Conservation (phyloP, 2,888 invertebrate species). For the Heteromyza rotundicornis region DNA sequence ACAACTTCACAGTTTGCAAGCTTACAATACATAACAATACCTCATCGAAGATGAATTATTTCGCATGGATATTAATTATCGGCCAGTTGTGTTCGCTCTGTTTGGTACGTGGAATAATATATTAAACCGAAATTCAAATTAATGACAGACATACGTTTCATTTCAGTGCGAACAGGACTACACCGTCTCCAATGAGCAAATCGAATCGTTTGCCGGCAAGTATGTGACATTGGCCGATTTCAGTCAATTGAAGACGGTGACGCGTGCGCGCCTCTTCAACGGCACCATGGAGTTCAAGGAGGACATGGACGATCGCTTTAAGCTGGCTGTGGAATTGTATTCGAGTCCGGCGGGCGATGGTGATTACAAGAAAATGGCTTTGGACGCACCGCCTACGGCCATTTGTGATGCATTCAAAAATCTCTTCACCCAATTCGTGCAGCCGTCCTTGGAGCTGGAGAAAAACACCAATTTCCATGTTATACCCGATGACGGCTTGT, state of each 20-base stretch:
- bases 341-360: conserved; percentile 47
- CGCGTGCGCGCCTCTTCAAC: conserved; percentile 45
- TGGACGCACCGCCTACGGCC: conserved; percentile 46
- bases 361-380: conserved; percentile 45
- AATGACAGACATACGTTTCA: no score
- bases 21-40: no score
- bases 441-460: conserved; percentile 43
- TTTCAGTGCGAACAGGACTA: conserved; percentile 42
- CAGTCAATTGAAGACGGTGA: conserved; percentile 34
- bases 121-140: no score
- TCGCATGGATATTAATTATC: no score
- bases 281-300: conserved; percentile 42
- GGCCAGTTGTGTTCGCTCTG: no score
- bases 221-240: conserved; percentile 38
- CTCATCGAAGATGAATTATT: no score
- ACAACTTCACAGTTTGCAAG: no score
- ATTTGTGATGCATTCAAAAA: conserved; percentile 52
- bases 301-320: conserved; percentile 45
- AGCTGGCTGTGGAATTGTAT: conserved; percentile 44
- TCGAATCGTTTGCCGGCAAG: conserved; percentile 44
- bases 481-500: conserved; percentile 42
- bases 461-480: conserved; percentile 47
- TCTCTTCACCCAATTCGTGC: conserved; percentile 47
- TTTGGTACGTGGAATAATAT: no score
- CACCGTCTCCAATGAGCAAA: conserved; percentile 42